phyloP scores from a whole-genome alignment of 2,888 invertebrate genomes.

The Fissipunctia ypsillon region DNA sequence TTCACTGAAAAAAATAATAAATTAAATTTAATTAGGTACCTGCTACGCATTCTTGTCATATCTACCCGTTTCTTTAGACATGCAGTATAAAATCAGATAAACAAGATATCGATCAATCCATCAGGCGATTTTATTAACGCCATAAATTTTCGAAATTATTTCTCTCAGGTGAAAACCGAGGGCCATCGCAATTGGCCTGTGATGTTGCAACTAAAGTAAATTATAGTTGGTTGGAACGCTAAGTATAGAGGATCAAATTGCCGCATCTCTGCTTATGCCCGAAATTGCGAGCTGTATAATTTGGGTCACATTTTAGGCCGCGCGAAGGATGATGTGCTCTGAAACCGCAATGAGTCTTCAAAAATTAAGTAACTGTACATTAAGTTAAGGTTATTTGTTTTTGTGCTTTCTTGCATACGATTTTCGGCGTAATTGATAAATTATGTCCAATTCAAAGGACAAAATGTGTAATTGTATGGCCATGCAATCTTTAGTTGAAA shows the following conservation, averaged over 20 bases:
- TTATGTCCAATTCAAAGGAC: constrained; percentile 46
- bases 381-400: constrained; percentile 62
- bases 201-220: constrained; percentile 79
- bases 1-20: constrained; percentile 8
- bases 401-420: constrained; percentile 29
- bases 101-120: constrained; percentile 79
- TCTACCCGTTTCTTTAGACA: constrained; percentile 55
- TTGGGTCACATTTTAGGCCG: constrained; percentile 62
- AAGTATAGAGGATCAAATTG: constrained; percentile 73
- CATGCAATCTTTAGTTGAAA: constrained; percentile 27
- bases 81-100: constrained; percentile 60
- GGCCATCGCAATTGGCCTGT: constrained; percentile 73
- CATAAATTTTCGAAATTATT: constrained; percentile 80
- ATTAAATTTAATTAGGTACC: constrained; percentile 21
- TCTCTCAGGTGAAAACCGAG: constrained; percentile 74
- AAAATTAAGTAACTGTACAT: constrained; percentile 66
- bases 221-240: constrained; percentile 74
- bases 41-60: constrained; percentile 37
- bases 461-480: constrained; percentile 16
- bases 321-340: constrained; percentile 46
- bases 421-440: constrained; percentile 57
- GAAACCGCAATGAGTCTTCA: constrained; percentile 57
- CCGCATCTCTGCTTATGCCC: constrained; percentile 60
- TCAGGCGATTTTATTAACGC: constrained; percentile 77
- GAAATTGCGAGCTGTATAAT: constrained; percentile 63